Evolutionary conservation across 2,888 invertebrate species (phyloP).

Genomic region (Drosophila rellima): DNA sequence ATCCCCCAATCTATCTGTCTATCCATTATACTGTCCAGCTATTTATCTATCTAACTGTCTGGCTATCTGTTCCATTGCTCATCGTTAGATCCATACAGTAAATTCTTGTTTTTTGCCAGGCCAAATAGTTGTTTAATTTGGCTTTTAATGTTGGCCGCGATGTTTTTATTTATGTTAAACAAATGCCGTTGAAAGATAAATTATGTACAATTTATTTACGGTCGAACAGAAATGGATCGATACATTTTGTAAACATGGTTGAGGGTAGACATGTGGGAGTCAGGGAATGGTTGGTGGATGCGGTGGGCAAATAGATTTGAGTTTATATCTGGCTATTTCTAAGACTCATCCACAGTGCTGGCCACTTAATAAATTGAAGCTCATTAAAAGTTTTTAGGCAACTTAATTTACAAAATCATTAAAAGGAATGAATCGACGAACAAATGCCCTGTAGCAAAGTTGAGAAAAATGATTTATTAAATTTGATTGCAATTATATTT

Average conservation of each 20-base stretch:
- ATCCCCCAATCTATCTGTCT: neutral
- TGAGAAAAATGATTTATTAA: too few species aligned
- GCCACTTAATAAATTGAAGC: slow-evolving; percentile 67
- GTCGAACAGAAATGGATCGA: slow-evolving; percentile 61
- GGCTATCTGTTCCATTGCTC: slow-evolving; percentile 32
- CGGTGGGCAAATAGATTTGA: slow-evolving; percentile 7
- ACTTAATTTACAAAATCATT: slow-evolving; percentile 55
- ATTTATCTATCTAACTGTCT: slow-evolving; percentile 9
- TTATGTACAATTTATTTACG: slow-evolving; percentile 68
- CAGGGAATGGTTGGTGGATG: neutral
- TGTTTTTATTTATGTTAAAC: slow-evolving; percentile 54
- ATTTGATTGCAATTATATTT: neutral
- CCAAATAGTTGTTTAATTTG: slow-evolving; percentile 62
- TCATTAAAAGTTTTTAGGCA: slow-evolving; percentile 71
- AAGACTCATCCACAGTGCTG: slow-evolving; percentile 11
- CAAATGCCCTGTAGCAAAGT: neutral
- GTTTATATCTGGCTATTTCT: slow-evolving; percentile 13
- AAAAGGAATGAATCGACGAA: neutral
- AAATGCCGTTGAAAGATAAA: slow-evolving; percentile 68
- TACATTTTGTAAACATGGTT: slow-evolving; percentile 34
- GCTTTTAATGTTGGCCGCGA: slow-evolving; percentile 40
- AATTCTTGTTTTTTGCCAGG: slow-evolving; percentile 45
- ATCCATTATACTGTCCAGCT: slow-evolving; percentile 9
- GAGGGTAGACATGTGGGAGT: neutral
- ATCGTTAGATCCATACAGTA: slow-evolving; percentile 46